A percentile compares a stretch with the other conserved stretches of the same genome.
phyloP scores from a whole-genome alignment of 2,113 vertebrate species.

The Phalacrocorax aristotelis region DNA sequence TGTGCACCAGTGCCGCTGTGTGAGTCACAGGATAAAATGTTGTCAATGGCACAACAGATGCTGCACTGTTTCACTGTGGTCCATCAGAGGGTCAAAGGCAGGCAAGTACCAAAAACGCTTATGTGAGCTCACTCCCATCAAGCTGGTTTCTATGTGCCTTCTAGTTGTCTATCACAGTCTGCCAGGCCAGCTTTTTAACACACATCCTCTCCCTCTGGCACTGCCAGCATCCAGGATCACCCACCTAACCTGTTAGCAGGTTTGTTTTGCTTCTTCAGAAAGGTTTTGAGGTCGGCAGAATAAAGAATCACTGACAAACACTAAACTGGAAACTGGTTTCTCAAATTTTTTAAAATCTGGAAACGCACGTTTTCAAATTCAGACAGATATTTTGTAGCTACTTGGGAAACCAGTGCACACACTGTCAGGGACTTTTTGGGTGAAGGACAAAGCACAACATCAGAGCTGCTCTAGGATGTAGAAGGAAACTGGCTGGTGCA shows the following conservation, averaged over 20 bases:
- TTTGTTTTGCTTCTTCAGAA: background rate
- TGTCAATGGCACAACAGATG: background rate
- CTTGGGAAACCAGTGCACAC: background rate
- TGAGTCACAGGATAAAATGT: background rate
- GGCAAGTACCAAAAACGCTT: background rate
- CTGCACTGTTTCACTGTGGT: background rate
- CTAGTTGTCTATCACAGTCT: background rate
- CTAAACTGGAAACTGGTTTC: background rate
- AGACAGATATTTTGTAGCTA: background rate
- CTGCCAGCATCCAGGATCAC: background rate
- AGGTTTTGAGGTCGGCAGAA: background rate
- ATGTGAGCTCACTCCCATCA: rapidly evolving
- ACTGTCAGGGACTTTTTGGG: background rate
- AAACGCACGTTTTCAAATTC: background rate
- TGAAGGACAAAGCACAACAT: background rate
- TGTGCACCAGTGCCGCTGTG: background rate
- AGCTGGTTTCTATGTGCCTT: background rate
- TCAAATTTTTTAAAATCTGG: background rate
- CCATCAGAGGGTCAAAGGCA: background rate
- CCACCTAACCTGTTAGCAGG: rapidly evolving
- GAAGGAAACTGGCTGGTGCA: background rate
- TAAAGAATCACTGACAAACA: background rate
- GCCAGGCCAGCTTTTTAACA: background rate
- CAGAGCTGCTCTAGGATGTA: background rate
- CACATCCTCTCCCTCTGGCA: background rate